These are phyloP conservation scores for Aplysina aerophoba DNA, from an alignment of 37 sponge, comb jelly and placozoan species.

Conservation along the genomic window DNA sequence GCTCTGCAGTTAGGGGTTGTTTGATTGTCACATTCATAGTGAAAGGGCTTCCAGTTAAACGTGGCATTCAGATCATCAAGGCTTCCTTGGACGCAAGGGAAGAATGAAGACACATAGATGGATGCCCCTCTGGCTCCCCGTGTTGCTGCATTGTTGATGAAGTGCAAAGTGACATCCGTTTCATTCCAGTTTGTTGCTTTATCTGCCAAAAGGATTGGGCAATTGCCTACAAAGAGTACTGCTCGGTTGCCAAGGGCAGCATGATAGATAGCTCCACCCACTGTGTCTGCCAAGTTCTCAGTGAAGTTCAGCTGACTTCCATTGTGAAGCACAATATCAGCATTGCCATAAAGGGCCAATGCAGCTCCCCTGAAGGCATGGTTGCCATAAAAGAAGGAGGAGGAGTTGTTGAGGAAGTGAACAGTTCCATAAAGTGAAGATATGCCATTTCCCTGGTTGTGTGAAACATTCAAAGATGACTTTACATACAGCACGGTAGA, in stretches of 20 bases:
- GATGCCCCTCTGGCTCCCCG: constrained; percentile 9
- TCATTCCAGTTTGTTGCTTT: constrained; percentile 39
- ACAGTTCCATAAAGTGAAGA: background rate
- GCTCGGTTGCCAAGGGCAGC: constrained; percentile 26
- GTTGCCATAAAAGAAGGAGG: background rate
- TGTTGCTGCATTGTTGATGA: constrained; percentile 43
- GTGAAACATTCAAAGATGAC: background rate
- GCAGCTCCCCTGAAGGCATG: constrained; percentile 11
- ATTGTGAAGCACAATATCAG: background rate
- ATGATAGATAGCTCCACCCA: constrained; percentile 66
- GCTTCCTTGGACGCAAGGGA: constrained; percentile 38
- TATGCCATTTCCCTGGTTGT: constrained; percentile 13
- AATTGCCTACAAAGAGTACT: constrained; percentile 25
- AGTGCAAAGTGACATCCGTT: constrained; percentile 21
- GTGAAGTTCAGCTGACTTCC: constrained; percentile 36
- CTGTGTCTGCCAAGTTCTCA: constrained; percentile 29
- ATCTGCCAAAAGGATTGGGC: constrained; percentile 34
- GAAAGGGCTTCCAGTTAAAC: constrained; percentile 37
- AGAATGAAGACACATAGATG: constrained; percentile 59
- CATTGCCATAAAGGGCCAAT: constrained; percentile 38
- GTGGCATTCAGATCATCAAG: background rate
- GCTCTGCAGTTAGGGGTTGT: background rate
- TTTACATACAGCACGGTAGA: background rate
- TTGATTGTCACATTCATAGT: background rate
- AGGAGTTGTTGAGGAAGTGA: background rate